Evolutionary conservation across 2,888 invertebrate species (phyloP), one percentile per base, ranked within the genome.

Genomic region (Neria commutata): DNA sequence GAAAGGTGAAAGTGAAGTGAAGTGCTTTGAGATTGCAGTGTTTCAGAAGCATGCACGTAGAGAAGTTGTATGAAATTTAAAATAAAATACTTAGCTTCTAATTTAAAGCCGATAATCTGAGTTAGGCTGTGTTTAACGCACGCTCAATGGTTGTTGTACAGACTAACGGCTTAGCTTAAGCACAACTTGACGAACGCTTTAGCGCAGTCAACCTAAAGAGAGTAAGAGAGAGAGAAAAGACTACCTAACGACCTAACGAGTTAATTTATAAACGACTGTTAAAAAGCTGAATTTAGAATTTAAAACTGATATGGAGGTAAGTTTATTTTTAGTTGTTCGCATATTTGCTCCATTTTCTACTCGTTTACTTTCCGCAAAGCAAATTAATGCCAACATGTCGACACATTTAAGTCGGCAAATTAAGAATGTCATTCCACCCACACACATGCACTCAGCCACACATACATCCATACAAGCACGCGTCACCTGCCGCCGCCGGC

Each of bases 321-420:
- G 29, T 11, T 8, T 37, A 37, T n/a, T 37, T 37, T 37, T 14
- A 14, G 37, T 37, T 6, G 4, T 4, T n/a, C n/a, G 11, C 6
- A 37, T n/a, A 14, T n/a, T 37, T 37, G 37, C 37, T n/a, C 37
- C n/a, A 37, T 11, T 14, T 37, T n/a, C n/a, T 37, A n/a, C n/a
- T n/a, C n/a, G n/a, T 11, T 11, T 37, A 37, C n/a, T 11, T 11
- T 14, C 4, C 6, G n/a, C 16, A 37, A 37, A 47, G n/a, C 25
- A 24, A 24, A 47, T 47, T 47, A 25, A 24, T n/a, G 47, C 17
- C 47, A 47, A 25, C 47, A 24, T 47, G 26, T 47, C 25, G 25
- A 47, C 47, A 25, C 47, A 47, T 25, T 47, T 25, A 25, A 37
- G 37, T 37, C 26, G 4, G n/a, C 8, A 47, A 24, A 25, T 47